These are phyloP conservation scores for Panthera leo DNA, from an alignment of 2,113 vertebrate species.

Conservation along the genomic window DNA sequence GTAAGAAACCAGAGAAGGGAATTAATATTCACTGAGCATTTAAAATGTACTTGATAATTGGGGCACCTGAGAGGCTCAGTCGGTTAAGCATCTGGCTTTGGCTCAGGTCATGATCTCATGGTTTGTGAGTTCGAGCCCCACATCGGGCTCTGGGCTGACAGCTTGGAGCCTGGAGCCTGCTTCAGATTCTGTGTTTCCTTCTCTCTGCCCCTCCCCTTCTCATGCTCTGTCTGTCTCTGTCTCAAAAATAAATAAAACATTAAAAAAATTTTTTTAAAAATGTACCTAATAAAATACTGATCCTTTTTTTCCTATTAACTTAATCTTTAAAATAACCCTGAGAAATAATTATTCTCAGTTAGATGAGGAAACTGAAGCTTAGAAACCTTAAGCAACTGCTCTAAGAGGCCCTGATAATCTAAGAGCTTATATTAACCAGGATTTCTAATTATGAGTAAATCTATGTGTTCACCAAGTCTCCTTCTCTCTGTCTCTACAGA, in stretches of 20 bases:
- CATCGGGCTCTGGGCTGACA: no score
- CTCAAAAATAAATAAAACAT: no score
- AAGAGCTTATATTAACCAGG: not conserved
- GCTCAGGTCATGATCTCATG: no score
- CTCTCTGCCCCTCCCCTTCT: no score
- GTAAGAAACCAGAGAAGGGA: not conserved
- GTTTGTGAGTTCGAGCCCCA: no score
- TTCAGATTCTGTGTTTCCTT: no score
- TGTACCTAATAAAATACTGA: not conserved
- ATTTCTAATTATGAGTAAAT: not conserved
- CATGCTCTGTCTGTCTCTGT: no score
- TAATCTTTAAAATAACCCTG: not conserved
- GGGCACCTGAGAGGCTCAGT: no score
- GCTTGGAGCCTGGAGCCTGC: no score
- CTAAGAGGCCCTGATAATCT: not conserved
- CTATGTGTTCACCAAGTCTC: not conserved
- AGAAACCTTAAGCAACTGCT: not conserved
- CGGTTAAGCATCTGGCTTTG: no score
- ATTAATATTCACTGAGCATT: not conserved
- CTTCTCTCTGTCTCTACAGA: not conserved
- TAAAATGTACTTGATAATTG: not conserved
- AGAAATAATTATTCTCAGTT: not conserved
- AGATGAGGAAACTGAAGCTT: not conserved
- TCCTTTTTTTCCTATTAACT: not conserved
- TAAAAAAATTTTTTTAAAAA: not conserved